Percentiles rank a stretch among this genome's conserved stretches.
phyloP scores from a whole-genome alignment of 2,113 vertebrate species.

The Gallinago undulata region DNA sequence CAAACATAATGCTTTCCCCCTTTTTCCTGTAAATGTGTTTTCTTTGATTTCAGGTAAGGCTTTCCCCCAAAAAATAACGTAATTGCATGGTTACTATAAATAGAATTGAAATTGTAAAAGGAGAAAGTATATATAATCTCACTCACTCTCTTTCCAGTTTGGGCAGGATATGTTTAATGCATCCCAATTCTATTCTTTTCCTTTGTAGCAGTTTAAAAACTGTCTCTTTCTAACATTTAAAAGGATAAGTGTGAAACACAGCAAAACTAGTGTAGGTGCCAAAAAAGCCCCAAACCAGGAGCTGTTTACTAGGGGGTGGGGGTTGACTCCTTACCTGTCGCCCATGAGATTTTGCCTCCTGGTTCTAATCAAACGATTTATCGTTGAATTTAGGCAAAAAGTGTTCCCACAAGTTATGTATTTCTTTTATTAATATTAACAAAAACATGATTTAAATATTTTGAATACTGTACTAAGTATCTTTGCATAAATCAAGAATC shows the following conservation, averaged over 20 bases:
- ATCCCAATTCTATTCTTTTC: not conserved
- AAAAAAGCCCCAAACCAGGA: not conserved
- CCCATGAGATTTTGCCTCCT: not conserved
- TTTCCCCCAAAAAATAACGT: not conserved
- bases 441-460: not conserved
- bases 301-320: not conserved
- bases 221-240: not conserved
- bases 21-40: slow-evolving; percentile 65
- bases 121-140: not conserved
- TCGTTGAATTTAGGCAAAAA: not conserved
- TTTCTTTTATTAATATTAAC: slow-evolving; percentile 1
- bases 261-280: not conserved
- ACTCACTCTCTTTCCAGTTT: not conserved
- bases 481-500: not conserved
- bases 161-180: not conserved
- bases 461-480: not conserved
- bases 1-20: slow-evolving; percentile 70
- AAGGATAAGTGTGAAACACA: not conserved
- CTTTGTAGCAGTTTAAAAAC: slow-evolving; percentile 8
- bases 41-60: slow-evolving; percentile 56
- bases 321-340: not conserved
- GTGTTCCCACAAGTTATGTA: not conserved
- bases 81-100: slow-evolving; percentile 53
- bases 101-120: slow-evolving; percentile 10
- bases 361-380: not conserved